These are phyloP conservation scores for Ceyx melanurus DNA, from an alignment of 2,113 vertebrate species.

Conservation along the genomic window DNA sequence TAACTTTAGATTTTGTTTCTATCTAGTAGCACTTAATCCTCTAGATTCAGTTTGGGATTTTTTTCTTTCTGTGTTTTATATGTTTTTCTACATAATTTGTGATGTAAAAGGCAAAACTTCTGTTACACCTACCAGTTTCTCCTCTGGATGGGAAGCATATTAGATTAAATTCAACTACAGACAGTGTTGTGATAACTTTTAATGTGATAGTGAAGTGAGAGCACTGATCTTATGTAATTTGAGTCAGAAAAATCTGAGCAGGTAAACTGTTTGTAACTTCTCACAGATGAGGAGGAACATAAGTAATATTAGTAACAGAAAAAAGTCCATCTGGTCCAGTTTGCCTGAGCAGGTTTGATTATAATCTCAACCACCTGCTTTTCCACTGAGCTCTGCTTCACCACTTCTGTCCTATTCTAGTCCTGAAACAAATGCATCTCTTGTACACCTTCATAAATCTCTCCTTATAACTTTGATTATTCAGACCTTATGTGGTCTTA, in stretches of 20 bases:
- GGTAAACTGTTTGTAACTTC: conserved; percentile 68
- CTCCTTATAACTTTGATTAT: conserved; percentile 44
- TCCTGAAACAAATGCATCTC: conserved; percentile 56
- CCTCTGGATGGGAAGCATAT: conserved; percentile 2
- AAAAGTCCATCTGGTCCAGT: conserved; percentile 49
- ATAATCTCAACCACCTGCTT: conserved; percentile 70
- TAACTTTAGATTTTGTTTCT: conserved; percentile 22
- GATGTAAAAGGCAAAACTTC: not conserved
- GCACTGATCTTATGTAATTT: conserved; percentile 68
- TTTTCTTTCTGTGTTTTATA: not conserved
- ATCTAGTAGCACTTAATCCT: conserved; percentile 2
- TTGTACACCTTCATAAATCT: conserved; percentile 59
- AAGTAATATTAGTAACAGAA: conserved; percentile 64
- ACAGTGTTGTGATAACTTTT: conserved; percentile 63
- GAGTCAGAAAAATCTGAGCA: conserved; percentile 64
- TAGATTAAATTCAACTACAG: conserved; percentile 62
- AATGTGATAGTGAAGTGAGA: conserved; percentile 62
- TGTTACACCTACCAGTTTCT: conserved; percentile 13
- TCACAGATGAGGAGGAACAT: conserved; percentile 58
- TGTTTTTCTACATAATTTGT: not conserved
- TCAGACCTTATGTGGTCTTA: conserved; percentile 38
- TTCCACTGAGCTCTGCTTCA: conserved; percentile 14
- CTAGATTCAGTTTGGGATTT: not conserved
- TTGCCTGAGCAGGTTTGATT: conserved; percentile 39
- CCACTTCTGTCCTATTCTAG: conserved; percentile 31